These are phyloP conservation scores for Drosophila melanosoma DNA, from an alignment of 2,888 invertebrate genomes.

Conservation along the genomic window DNA sequence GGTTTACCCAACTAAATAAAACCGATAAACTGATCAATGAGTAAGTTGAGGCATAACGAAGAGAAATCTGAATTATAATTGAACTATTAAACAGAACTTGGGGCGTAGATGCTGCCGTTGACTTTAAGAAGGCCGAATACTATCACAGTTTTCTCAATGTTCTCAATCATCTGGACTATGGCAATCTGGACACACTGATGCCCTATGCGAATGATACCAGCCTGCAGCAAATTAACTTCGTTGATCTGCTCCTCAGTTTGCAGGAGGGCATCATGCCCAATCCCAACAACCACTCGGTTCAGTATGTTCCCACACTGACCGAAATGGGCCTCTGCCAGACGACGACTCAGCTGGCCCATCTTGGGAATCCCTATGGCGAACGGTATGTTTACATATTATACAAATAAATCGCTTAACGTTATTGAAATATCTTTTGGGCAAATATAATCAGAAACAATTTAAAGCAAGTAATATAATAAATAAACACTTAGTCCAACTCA, in stretches of 20 bases:
- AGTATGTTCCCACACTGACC: slow-evolving; percentile 75
- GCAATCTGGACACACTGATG: slow-evolving; percentile 62
- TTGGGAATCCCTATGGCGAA: slow-evolving; percentile 74
- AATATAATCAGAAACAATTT: background rate
- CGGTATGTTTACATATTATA: slow-evolving; percentile 41
- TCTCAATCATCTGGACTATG: slow-evolving; percentile 64
- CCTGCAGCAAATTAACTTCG: slow-evolving; percentile 63
- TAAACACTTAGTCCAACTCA: background rate
- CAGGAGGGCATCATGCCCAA: slow-evolving; percentile 36
- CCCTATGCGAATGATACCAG: slow-evolving; percentile 73
- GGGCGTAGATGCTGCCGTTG: slow-evolving; percentile 35
- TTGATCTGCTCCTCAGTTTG: slow-evolving; percentile 55
- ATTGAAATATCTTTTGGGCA: background rate
- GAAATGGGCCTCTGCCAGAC: slow-evolving; percentile 83
- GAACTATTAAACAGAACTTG: slow-evolving; percentile 52
- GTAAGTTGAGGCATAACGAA: slow-evolving; percentile 49
- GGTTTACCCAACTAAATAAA: slow-evolving; percentile 76
- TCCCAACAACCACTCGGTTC: background rate
- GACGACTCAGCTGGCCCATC: slow-evolving; percentile 67
- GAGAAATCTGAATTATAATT: background rate
- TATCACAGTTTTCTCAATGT: slow-evolving; percentile 72
- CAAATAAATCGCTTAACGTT: background rate
- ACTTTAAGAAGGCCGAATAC: slow-evolving; percentile 60
- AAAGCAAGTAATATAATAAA: background rate
- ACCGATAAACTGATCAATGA: slow-evolving; percentile 77